Conservation (phyloP, 1,140 invertebrate genomes). For the Hetaerina americana region DNA sequence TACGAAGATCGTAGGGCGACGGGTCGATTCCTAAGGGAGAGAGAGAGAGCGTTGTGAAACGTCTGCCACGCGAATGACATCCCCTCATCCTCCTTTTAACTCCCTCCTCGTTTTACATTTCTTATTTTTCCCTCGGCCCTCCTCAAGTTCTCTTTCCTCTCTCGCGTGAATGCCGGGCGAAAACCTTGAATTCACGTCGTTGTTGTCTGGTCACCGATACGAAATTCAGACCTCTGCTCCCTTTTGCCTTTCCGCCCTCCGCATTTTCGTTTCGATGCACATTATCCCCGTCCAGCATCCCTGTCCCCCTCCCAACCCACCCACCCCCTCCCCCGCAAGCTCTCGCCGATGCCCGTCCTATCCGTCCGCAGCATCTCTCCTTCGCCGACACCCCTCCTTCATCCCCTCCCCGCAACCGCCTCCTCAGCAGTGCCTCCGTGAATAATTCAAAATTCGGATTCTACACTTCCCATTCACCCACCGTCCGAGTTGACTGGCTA, state of each 20-base stretch:
- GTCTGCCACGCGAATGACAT: too few species aligned
- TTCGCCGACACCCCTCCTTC: not conserved
- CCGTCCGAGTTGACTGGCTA: too few species aligned
- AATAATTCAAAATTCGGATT: not conserved
- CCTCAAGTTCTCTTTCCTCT: too few species aligned
- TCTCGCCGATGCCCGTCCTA: not conserved
- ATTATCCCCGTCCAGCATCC: not conserved
- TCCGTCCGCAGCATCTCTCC: not conserved
- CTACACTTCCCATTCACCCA: not conserved
- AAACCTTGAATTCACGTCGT: not conserved
- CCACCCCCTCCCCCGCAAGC: not conserved
- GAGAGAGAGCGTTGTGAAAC: too few species aligned
- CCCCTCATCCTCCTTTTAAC: not conserved
- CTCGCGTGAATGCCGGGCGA: not conserved
- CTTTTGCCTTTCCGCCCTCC: not conserved
- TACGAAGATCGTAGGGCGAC: too few species aligned
- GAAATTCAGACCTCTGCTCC: not conserved
- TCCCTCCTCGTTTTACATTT: not conserved
- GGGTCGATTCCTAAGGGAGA: too few species aligned
- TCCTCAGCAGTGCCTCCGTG: not conserved
- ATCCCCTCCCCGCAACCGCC: not conserved
- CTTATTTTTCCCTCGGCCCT: not conserved
- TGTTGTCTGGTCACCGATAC: not conserved
- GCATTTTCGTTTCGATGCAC: not conserved
- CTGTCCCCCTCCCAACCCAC: not conserved